Conservation (phyloP, 2,797 vertebrate genomes). For the Pempheris klunzingeri region DNA sequence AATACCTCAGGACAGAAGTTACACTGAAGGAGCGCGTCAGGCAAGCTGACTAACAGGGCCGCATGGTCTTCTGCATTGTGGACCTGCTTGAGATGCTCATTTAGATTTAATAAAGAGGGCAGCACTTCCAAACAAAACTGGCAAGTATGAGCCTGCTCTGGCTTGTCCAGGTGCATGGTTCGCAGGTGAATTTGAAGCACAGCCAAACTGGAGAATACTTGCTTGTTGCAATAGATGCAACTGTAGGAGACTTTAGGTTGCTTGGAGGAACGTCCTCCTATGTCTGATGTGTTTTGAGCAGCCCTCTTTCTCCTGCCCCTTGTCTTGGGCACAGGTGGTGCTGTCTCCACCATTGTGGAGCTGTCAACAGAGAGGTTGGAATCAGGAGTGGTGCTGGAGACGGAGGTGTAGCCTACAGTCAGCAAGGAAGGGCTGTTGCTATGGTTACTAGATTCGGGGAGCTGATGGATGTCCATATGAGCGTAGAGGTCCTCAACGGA, state of each 20-base stretch:
- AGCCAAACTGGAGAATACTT: conserved; percentile 96
- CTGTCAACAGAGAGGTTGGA: conserved; percentile 98
- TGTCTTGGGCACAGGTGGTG: conserved; percentile 92
- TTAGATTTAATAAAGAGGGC: conserved; percentile 96
- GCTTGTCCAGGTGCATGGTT: conserved; percentile 98
- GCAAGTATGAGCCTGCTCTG: conserved; percentile 97
- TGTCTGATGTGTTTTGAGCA: conserved; percentile 90
- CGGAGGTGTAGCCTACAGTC: conserved; percentile 97
- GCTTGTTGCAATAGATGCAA: conserved; percentile 98
- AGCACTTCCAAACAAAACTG: conserved; percentile 98
- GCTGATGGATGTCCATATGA: conserved; percentile 98
- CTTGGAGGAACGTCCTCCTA: conserved; percentile 91
- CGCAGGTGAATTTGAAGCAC: conserved; percentile 97
- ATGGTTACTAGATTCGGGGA: conserved; percentile 97
- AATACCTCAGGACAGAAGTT: conserved; percentile 98
- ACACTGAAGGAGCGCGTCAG: conserved; percentile 95
- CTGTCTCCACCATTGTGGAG: conserved; percentile 94
- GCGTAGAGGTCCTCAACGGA: conserved; percentile 96
- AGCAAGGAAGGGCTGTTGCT: conserved; percentile 98
- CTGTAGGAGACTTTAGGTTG: conserved; percentile 96
- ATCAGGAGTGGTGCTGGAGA: conserved; percentile 98
- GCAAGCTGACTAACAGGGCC: conserved; percentile 89
- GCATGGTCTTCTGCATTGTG: conserved; percentile 94
- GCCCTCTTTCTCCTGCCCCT: conserved; percentile 93
- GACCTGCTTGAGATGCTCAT: conserved; percentile 97